Percentiles rank a stretch among this genome's conserved stretches.
These are phyloP conservation scores for Epinotia bilunana DNA, from an alignment of 2,888 invertebrate genomes.

Conservation along the genomic window DNA sequence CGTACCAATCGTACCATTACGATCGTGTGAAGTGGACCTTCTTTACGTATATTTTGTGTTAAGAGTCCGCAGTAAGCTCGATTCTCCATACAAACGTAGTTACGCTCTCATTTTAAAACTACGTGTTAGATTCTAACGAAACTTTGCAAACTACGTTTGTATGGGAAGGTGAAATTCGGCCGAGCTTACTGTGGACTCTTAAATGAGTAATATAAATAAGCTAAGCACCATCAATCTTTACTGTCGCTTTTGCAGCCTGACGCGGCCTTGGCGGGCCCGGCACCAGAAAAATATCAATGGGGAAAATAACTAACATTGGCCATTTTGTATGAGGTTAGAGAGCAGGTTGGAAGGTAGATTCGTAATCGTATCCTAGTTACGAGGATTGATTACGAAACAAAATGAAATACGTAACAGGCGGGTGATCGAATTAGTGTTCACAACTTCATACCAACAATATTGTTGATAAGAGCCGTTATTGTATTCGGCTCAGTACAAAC, in stretches of 20 bases:
- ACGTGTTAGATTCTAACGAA: too few relatives aligned
- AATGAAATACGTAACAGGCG: background rate
- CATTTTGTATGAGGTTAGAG: background rate
- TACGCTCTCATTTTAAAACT: too few relatives aligned
- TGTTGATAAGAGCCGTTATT: background rate
- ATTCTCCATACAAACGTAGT: too few relatives aligned
- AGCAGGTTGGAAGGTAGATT: background rate
- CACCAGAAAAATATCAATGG: too few relatives aligned
- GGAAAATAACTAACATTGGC: background rate
- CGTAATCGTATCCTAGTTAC: background rate
- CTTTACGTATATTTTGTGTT: background rate
- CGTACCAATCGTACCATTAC: too few relatives aligned
- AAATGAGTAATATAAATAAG: conserved; percentile 17
- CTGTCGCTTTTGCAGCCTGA: conserved; percentile 41
- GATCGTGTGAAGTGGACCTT: background rate
- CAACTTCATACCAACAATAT: background rate
- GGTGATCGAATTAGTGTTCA: background rate
- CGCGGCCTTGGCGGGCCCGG: conserved; percentile 39
- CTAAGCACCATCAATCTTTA: conserved; percentile 33
- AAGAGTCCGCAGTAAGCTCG: too few relatives aligned
- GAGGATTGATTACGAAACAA: background rate
- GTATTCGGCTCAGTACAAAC: background rate
- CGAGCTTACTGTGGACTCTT: too few relatives aligned
- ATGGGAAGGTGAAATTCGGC: too few relatives aligned
- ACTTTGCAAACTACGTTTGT: too few relatives aligned